Evolutionary conservation across 2,888 invertebrate genomes (phyloP), one percentile per base, ranked within the genome.

Genomic region (Furcula furcula): DNA sequence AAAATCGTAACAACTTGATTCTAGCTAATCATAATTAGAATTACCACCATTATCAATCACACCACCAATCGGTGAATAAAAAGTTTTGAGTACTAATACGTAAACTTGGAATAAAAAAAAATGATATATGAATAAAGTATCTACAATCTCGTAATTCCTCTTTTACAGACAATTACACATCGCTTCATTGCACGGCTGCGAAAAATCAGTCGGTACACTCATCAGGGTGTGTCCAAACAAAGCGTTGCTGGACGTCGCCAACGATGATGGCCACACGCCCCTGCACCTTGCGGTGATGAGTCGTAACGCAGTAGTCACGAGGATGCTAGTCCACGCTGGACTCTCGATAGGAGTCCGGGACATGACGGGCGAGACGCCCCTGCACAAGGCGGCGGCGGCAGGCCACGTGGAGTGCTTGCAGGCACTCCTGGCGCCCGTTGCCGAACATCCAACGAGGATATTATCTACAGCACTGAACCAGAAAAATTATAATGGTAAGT

Each of bases 251-350:
- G 94, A 97, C 74, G 92, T 95, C 20, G 90, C 92, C 31, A 98
- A 98, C 79, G 94, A 96, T 79, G 90, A 92, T 35, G 92, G 93
- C 4, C 93, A 95, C 62, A 94, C 97, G 1, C 93, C 97, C 0
- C 81, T 98, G n/a, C 97, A 98, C 81, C 83, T 97, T 43, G 96
- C 97, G 0, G 95, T 95, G 1, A 85, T 95, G 50, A 94, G 94
- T 21, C 90, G 92, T 6, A 94, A 97, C 71, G 90, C 93, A 20
- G 90, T 91, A 26, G 91, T 97, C 28, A 92, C 93, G 1, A 90
- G 96, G 45, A 92, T 94, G 84, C 87, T 98, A 38, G 91, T 97
- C 15, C 90, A 93, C 15, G 95, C 95, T 1, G 97, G 97, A 10
- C 96, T 96, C 12, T 73, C 91, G 53, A 84, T 93, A 2, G 89